These are phyloP conservation scores for Sisor rabdophorus DNA, from an alignment of 2,113 vertebrate species.

Conservation along the genomic window DNA sequence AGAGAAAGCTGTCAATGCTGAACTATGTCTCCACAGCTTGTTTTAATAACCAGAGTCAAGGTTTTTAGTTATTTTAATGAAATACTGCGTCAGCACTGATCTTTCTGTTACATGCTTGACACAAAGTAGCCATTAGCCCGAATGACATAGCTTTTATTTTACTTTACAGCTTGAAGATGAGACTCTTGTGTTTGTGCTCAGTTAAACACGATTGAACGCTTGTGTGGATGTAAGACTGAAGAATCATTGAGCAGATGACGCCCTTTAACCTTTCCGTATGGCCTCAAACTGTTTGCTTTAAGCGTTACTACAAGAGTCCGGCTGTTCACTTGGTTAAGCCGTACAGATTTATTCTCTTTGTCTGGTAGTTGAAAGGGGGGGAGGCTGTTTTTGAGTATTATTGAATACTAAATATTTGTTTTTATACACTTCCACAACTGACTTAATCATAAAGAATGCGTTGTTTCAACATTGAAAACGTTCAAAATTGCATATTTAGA, in stretches of 20 bases:
- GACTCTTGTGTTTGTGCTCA: slow-evolving; percentile 3
- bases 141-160: background rate
- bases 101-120: slow-evolving; percentile 10
- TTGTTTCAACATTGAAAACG: too few species aligned
- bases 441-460: too few species aligned
- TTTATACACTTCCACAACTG: too few species aligned
- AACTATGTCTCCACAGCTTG: slow-evolving; percentile 54
- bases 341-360: background rate
- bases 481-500: too few species aligned
- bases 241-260: slow-evolving; percentile 6
- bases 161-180: background rate
- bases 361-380: background rate
- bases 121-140: background rate
- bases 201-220: slow-evolving; percentile 9
- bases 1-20: slow-evolving; percentile 55
- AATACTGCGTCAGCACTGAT: background rate
- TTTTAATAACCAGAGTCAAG: slow-evolving; percentile 54
- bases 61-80: slow-evolving; percentile 28
- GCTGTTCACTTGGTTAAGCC: background rate
- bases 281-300: background rate
- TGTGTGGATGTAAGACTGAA: background rate
- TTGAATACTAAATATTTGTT: too few species aligned
- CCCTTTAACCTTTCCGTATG: slow-evolving; percentile 8
- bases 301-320: background rate
- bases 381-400: background rate